Percentiles rank a stretch among this genome's conserved stretches.
Evolutionary conservation across 1,140 invertebrate species (phyloP).

Genomic region (Drosophila subobscura): DNA sequence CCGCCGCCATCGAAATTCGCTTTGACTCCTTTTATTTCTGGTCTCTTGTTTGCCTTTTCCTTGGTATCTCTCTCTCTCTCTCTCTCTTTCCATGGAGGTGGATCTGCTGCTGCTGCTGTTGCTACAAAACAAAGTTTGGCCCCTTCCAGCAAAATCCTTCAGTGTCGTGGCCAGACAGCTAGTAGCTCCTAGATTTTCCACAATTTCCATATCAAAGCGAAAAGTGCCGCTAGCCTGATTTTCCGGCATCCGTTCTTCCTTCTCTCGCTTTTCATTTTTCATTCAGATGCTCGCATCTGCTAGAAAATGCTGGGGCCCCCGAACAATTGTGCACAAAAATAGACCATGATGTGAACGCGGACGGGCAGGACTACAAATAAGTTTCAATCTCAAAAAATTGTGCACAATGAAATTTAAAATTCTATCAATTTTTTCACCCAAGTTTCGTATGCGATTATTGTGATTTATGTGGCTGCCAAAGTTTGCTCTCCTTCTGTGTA

Average conservation of each 20-base stretch:
- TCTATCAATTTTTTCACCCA: conserved; percentile 52
- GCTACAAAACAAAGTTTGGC: conserved; percentile 39
- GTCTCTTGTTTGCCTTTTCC: conserved; percentile 16
- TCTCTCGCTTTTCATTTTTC: background rate
- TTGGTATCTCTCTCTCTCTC: background rate
- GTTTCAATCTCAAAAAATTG: conserved; percentile 49
- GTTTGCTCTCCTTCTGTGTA: conserved; percentile 7
- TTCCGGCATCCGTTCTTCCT: background rate
- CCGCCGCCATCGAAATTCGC: too few species aligned
- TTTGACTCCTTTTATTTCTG: background rate
- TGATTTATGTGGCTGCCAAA: conserved; percentile 43
- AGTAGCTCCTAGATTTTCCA: conserved; percentile 43
- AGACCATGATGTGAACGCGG: conserved; percentile 4
- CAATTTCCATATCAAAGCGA: conserved; percentile 70
- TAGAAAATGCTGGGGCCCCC: conserved; percentile 20
- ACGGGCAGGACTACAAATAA: conserved; percentile 34
- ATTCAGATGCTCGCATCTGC: background rate
- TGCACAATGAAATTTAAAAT: conserved; percentile 61
- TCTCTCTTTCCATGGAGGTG: background rate
- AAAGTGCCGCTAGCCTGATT: conserved; percentile 50
- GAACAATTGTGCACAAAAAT: conserved; percentile 57
- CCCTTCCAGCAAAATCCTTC: conserved; percentile 45
- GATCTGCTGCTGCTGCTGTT: conserved; percentile 1
- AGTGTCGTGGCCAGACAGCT: conserved; percentile 52
- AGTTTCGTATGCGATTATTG: conserved; percentile 22